Conservation (phyloP, 2,113 vertebrate species). For the Amblyopsis rosae region DNA sequence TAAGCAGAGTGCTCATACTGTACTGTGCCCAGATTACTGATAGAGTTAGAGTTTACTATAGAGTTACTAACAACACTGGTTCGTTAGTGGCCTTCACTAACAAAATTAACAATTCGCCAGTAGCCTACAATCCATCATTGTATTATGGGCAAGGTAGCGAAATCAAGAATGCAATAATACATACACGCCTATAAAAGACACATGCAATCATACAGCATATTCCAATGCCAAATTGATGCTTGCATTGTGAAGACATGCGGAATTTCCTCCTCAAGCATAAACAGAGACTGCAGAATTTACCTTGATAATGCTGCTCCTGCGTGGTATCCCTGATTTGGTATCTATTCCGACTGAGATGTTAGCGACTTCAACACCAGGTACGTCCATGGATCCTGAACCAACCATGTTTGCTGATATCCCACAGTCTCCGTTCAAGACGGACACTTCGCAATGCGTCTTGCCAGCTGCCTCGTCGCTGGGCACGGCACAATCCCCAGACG, state of each 20-base stretch:
- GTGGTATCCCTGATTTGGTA: conserved; percentile 85
- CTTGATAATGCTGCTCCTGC: conserved; percentile 97
- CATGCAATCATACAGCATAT: not conserved
- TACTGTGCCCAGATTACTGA: not conserved
- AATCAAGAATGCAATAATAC: not conserved
- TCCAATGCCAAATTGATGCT: conserved; percentile 14
- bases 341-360: conserved; percentile 70
- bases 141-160: not conserved
- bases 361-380: conserved; percentile 71
- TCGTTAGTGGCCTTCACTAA: conserved; percentile 17
- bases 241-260: not conserved
- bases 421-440: conserved; percentile 84
- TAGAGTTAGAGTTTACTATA: not conserved
- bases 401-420: conserved; percentile 80
- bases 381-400: conserved; percentile 57
- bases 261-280: not conserved
- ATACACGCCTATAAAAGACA: not conserved
- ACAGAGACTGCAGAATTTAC: conserved; percentile 70
- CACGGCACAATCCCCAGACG: conserved; percentile 56
- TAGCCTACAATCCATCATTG: not conserved
- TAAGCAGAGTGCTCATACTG: not conserved
- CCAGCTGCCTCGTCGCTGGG: conserved; percentile 67
- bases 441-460: conserved; percentile 75
- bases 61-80: conserved; percentile 17
- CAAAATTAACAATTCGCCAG: conserved; percentile 6